Percentiles rank a stretch among this genome's conserved stretches.
Conservation (phyloP, 2,113 vertebrate genomes). For the Aegotheles bennettii region DNA sequence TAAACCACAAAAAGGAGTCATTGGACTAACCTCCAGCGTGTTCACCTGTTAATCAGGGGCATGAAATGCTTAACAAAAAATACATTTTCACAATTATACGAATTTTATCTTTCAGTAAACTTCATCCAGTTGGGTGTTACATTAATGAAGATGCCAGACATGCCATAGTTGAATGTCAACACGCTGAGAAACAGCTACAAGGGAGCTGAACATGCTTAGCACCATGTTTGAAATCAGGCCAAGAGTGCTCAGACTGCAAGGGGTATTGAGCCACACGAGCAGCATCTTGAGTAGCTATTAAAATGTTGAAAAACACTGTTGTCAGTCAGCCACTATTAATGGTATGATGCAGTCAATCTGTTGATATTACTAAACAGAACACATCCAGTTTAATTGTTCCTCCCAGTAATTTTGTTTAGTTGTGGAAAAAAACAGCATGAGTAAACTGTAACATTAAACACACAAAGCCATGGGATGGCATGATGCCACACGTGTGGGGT, state of each 20-base stretch:
- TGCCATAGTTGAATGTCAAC: neutral
- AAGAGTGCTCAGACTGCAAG: neutral
- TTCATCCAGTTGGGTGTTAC: neutral
- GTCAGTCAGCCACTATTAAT: neutral
- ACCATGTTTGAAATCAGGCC: neutral
- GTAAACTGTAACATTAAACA: neutral
- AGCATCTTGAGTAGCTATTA: neutral
- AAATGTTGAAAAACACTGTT: neutral
- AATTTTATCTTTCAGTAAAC: neutral
- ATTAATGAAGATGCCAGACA: neutral
- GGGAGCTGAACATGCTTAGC: neutral
- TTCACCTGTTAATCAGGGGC: neutral
- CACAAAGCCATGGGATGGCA: neutral
- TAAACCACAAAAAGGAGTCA: neutral
- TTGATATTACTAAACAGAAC: neutral
- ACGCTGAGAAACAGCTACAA: neutral
- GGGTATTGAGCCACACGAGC: neutral
- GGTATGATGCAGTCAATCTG: neutral
- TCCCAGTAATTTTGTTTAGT: neutral
- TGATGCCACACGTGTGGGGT: neutral
- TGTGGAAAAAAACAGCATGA: neutral
- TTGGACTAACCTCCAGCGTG: accelerated
- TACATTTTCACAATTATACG: neutral
- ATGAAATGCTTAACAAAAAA: neutral
- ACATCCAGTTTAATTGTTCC: neutral